These are phyloP conservation scores for Trachops cirrhosus DNA, from an alignment of 2,797 vertebrate genomes.

Conservation along the genomic window DNA sequence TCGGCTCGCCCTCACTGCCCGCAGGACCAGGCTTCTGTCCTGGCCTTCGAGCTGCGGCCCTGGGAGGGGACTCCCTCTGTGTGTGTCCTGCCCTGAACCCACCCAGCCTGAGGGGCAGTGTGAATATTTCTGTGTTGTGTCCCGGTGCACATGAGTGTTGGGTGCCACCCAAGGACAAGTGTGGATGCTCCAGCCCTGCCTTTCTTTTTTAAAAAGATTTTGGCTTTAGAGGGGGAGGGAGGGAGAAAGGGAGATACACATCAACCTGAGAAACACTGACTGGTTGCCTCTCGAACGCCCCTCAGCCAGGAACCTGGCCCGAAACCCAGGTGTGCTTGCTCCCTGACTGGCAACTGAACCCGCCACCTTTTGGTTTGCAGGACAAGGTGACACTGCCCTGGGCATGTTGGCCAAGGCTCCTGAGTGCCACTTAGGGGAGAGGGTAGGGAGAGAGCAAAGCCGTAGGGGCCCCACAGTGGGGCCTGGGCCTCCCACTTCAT, in stretches of 20 bases:
- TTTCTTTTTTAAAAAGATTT: not conserved
- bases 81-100: not conserved
- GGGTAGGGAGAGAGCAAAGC: not conserved
- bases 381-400: not conserved
- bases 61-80: not conserved
- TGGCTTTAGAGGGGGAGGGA: not conserved
- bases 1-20: accelerated
- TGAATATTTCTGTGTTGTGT: not conserved
- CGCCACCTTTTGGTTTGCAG: not conserved
- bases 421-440: not conserved
- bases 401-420: not conserved
- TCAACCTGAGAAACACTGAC: too few relatives aligned
- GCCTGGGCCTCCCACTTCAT: not conserved
- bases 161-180: accelerated
- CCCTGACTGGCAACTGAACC: too few relatives aligned
- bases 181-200: not conserved
- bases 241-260: too few relatives aligned
- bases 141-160: accelerated
- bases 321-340: not conserved
- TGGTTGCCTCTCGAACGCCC: not conserved
- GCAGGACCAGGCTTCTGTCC: too few relatives aligned
- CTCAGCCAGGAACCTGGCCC: too few relatives aligned
- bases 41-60: not conserved
- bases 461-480: not conserved
- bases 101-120: too few relatives aligned